Evolutionary conservation across 92 coral and sea anemone genomes (phyloP).

Genomic region (Porites divaricata): DNA sequence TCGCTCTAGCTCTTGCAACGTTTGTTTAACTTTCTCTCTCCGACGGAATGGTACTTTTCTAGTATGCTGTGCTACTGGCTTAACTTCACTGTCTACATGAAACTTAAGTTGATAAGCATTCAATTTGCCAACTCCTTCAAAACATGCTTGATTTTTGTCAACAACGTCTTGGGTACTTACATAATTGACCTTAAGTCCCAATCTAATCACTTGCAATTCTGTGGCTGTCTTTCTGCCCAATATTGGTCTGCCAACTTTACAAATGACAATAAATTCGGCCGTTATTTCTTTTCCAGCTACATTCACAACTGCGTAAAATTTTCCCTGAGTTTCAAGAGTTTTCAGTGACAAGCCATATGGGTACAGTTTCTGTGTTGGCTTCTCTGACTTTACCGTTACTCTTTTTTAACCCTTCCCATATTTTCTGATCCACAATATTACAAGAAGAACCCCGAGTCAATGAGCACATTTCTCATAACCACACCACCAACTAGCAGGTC

Average conservation of each 20-base stretch:
- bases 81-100: no score
- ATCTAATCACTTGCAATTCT: constrained; percentile 40
- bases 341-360: constrained; percentile 48
- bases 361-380: constrained; percentile 26
- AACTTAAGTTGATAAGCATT: constrained; percentile 8
- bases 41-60: no score
- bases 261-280: constrained; percentile 43
- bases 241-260: constrained; percentile 43
- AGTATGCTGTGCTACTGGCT: no score
- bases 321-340: constrained; percentile 44
- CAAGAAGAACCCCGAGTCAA: constrained; percentile 48
- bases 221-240: constrained; percentile 56
- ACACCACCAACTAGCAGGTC: constrained; percentile 50
- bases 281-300: constrained; percentile 10
- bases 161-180: no score
- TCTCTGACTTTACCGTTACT: constrained; percentile 29
- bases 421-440: constrained; percentile 30
- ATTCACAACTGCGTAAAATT: constrained; percentile 27
- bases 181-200: no score
- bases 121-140: constrained; percentile 20
- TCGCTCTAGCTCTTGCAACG: no score
- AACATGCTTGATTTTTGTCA: no score
- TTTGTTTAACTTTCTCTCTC: no score
- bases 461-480: constrained; percentile 18
- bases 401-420: constrained; percentile 26